phyloP scores from a whole-genome alignment of 2,888 invertebrate species.

The Criorhina ranunculi region DNA sequence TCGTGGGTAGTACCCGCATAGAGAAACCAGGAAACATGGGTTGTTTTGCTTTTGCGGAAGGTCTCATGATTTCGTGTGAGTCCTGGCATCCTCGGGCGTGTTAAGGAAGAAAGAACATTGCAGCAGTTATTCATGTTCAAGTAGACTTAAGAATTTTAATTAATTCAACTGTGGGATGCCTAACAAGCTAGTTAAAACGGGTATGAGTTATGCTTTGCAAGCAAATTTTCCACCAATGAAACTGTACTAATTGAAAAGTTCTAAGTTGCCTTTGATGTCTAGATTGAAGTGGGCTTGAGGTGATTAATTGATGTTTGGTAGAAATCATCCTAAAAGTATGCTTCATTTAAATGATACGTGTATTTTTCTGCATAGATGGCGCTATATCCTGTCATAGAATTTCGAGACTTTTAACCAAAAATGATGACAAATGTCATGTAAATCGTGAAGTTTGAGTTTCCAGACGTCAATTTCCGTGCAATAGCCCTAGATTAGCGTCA shows the following conservation, averaged over 20 bases:
- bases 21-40: neutral
- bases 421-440: no score
- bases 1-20: neutral
- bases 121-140: constrained; percentile 14
- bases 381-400: no score
- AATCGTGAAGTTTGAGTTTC: neutral
- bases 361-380: neutral
- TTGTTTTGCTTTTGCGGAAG: constrained; percentile 9
- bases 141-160: constrained; percentile 22
- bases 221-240: neutral
- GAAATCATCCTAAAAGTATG: no score
- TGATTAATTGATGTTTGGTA: no score
- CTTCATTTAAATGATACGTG: no score
- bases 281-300: neutral
- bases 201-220: neutral
- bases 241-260: neutral
- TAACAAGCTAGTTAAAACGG: constrained; percentile 20
- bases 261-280: neutral
- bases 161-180: constrained; percentile 31
- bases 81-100: constrained; percentile 17
- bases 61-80: constrained; percentile 16
- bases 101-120: constrained; percentile 9
- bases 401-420: no score
- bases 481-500: neutral
- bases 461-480: no score